Conservation (phyloP, 2,797 vertebrate species). For the Muscicapa striata region DNA sequence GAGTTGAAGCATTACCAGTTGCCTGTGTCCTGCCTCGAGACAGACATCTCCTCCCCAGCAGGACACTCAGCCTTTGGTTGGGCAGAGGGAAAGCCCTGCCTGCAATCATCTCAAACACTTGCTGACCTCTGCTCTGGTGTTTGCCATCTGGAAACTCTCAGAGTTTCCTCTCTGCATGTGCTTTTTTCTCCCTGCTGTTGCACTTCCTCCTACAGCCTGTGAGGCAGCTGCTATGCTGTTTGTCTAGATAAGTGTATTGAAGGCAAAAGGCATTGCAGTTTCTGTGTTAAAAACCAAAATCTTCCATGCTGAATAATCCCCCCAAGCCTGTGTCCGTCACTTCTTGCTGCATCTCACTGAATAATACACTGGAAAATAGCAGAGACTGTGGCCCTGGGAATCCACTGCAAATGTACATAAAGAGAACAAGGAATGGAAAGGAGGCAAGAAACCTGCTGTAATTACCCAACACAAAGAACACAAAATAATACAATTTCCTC, state of each 20-base stretch:
- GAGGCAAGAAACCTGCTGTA: constrained; percentile 5
- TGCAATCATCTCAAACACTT: not conserved
- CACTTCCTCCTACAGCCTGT: not conserved
- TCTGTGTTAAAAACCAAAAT: not conserved
- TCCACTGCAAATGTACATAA: not conserved
- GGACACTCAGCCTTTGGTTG: not conserved
- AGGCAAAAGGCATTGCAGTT: not conserved
- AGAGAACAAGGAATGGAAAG: not conserved
- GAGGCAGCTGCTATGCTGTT: not conserved
- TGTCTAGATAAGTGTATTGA: not conserved
- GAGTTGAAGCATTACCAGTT: not conserved
- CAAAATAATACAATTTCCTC: constrained; percentile 29
- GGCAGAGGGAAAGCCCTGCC: not conserved
- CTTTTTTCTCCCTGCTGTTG: not conserved
- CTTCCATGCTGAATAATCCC: not conserved
- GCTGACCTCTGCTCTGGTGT: not conserved
- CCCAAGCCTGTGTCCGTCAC: accelerated
- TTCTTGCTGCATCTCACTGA: not conserved
- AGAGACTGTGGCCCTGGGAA: not conserved
- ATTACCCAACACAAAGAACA: not conserved
- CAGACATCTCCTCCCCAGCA: not conserved
- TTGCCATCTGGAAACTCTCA: not conserved
- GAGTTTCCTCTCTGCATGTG: not conserved
- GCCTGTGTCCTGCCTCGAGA: not conserved
- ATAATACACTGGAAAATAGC: not conserved